Base-by-base conservation (phyloP, 1,140 invertebrate species). In the Heliothis virescens region DNA sequence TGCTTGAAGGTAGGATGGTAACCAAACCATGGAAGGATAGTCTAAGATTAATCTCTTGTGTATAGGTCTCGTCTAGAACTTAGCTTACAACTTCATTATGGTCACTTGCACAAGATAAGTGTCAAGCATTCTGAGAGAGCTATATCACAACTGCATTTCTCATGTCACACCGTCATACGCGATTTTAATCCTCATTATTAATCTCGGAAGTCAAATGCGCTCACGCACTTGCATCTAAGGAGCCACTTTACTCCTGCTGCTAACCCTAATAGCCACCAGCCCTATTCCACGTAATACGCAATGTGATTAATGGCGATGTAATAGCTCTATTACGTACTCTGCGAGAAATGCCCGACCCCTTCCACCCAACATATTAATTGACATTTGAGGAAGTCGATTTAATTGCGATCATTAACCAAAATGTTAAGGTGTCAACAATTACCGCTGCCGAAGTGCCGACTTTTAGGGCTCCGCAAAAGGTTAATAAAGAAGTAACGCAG, bases 291-390 rank as follows among this genome's bases (percentile, higher is more conserved):
- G 71, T 76, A 50, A 60, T 62, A 63, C 74, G 74, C 60, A 63
- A 76, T 65, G 74, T 79, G 77, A 79, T 79, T 79, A 80, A 83
- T 74, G 65, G 59, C 63, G 52, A 47, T 74, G 71, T 83, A 80
- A 83, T 83, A 75, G 79, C 74, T 83, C 69, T 78, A 83, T 83
- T 83, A 83, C 79, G 78, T 73, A 48, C 78, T 52, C 60, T 76
- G 5, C n/a, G 57, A 75, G 73, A 75, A 75, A 60, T 75, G 41
- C 73, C 59, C 59, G 47, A 52, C 73, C 73, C 59, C 73, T 29
- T 65, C 60, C 60, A 62, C 12, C 34, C 5, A n/a, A 11, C 72
- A 21, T 52, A 76, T 76, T 76, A 76, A 76, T 76, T 76, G 73
- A 76, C 73, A 76, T 63, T 76, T 76, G 59, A 76, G 73, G 63